phyloP scores from a whole-genome alignment of 2,113 vertebrate species.

The Mobula birostris region DNA sequence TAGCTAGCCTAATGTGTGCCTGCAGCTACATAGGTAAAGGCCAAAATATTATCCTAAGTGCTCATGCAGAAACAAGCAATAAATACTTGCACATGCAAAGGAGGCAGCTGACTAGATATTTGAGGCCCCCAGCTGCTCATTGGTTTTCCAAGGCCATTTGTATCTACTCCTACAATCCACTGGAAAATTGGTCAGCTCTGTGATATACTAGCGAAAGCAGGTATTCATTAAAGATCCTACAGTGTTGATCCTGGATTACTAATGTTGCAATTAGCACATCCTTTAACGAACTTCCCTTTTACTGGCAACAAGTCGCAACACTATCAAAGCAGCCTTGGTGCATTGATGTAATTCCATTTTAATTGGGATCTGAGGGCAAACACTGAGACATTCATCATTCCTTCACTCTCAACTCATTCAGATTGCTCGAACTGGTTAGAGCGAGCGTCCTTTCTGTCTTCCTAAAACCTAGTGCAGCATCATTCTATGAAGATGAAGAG shows the following conservation, averaged over 20 bases:
- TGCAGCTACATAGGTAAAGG: background rate
- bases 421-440: background rate
- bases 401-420: background rate
- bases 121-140: background rate
- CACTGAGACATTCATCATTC: background rate
- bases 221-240: background rate
- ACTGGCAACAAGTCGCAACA: background rate
- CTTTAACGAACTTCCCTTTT: background rate
- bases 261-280: background rate
- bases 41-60: background rate
- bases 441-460: background rate
- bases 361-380: background rate
- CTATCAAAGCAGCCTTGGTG: background rate
- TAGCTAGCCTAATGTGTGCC: background rate
- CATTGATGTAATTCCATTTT: background rate
- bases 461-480: conserved; percentile 6
- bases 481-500: background rate
- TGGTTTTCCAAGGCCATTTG: background rate
- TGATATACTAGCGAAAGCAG: background rate
- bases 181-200: background rate
- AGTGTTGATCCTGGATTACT: background rate
- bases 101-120: background rate
- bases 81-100: background rate
- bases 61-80: background rate
- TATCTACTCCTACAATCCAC: background rate